Evolutionary conservation across 2,113 vertebrate species (phyloP).

Genomic region (Cercocebus atys): DNA sequence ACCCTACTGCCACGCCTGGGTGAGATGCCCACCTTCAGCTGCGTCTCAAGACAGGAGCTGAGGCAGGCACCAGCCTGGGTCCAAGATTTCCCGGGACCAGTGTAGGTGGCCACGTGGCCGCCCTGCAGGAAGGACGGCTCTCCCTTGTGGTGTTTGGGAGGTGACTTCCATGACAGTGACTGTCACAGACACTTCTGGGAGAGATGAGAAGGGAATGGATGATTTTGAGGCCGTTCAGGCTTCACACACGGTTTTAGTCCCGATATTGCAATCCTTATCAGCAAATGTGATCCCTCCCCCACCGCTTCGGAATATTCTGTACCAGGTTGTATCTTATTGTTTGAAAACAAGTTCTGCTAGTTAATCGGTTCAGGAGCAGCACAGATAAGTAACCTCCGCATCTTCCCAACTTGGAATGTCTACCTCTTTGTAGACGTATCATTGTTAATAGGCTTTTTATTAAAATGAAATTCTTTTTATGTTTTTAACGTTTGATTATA

Average conservation of each 20-base stretch:
- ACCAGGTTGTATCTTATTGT: too few species aligned
- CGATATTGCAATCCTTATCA: fast-evolving
- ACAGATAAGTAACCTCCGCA: background rate
- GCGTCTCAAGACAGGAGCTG: too few species aligned
- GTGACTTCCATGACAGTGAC: background rate
- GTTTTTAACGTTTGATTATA: background rate
- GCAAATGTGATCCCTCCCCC: fast-evolving
- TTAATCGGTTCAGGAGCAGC: background rate
- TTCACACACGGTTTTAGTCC: too few species aligned
- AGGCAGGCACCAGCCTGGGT: background rate
- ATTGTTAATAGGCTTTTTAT: background rate
- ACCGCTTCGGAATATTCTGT: fast-evolving
- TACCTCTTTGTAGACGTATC: background rate
- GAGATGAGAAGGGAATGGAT: fast-evolving
- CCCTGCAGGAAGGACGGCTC: background rate
- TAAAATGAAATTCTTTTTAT: background rate
- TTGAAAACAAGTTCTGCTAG: background rate
- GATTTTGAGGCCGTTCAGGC: fast-evolving
- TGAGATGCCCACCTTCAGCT: background rate
- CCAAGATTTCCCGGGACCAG: too few species aligned
- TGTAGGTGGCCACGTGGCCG: fast-evolving
- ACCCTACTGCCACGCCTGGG: background rate
- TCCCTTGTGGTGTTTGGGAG: background rate
- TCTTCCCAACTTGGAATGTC: background rate
- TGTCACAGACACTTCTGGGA: background rate